These are phyloP conservation scores for Oxyruncus cristatus DNA, from an alignment of 2,113 vertebrate species.

Conservation along the genomic window DNA sequence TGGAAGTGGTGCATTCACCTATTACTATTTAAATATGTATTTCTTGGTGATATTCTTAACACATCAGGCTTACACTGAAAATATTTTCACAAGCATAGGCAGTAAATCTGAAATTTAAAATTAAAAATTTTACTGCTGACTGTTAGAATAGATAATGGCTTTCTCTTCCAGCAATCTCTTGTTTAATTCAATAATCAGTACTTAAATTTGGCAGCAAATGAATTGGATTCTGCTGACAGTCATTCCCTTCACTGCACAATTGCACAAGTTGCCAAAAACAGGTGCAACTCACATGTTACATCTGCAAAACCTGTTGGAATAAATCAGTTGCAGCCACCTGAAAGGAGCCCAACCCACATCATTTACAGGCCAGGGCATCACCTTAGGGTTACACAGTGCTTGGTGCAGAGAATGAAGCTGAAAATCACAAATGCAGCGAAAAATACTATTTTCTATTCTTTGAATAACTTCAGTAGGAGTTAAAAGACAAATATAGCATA, in stretches of 20 bases:
- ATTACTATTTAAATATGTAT: background rate
- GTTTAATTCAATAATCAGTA: background rate
- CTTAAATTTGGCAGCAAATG: background rate
- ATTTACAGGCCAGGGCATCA: background rate
- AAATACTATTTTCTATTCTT: background rate
- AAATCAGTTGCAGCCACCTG: background rate
- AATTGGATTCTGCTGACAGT: background rate
- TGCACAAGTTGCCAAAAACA: background rate
- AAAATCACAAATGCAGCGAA: fast-evolving
- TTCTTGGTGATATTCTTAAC: background rate
- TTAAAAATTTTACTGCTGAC: background rate
- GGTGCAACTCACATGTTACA: background rate
- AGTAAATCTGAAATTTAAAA: background rate
- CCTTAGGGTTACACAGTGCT: background rate
- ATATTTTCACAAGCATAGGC: background rate
- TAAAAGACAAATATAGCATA: background rate
- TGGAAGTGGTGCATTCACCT: background rate
- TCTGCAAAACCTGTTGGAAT: background rate
- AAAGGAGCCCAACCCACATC: background rate
- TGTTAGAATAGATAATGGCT: background rate
- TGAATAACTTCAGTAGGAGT: background rate
- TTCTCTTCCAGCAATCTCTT: background rate
- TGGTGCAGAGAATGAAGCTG: background rate
- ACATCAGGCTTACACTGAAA: background rate
- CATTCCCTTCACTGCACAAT: background rate